A percentile compares a stretch with the other conserved stretches of the same genome.
phyloP scores from a whole-genome alignment of 2,797 vertebrate genomes.

The Myoxocephalus aenaeus region DNA sequence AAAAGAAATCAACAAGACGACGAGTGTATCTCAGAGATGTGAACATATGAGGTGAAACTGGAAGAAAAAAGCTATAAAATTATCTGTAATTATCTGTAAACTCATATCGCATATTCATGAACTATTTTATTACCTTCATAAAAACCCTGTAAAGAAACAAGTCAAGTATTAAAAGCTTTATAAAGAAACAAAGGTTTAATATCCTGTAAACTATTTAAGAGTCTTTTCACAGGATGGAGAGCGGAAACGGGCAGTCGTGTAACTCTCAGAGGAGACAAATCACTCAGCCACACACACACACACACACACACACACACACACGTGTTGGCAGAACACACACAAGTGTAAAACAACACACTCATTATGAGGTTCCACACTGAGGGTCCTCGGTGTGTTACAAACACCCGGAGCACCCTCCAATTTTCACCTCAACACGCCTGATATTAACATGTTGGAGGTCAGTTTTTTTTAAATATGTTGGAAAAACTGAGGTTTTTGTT shows the following conservation, averaged over 20 bases:
- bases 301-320: background rate
- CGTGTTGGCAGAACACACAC: background rate
- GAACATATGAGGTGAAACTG: too few relatives aligned
- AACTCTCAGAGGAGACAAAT: conserved; percentile 35
- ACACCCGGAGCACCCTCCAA: conserved; percentile 26
- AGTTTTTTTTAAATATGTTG: background rate
- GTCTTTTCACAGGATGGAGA: background rate
- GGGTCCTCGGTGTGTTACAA: conserved; percentile 37
- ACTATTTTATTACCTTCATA: too few relatives aligned
- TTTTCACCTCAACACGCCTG: conserved; percentile 52
- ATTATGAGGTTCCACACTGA: conserved; percentile 27
- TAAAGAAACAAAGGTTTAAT: too few relatives aligned
- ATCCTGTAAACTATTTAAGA: too few relatives aligned
- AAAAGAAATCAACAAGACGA: too few relatives aligned
- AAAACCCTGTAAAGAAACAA: too few relatives aligned
- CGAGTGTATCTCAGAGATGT: too few relatives aligned
- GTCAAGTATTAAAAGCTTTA: too few relatives aligned
- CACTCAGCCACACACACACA: conserved; percentile 20
- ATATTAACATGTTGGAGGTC: conserved; percentile 7
- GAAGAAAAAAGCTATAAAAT: too few relatives aligned
- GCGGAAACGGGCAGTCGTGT: conserved; percentile 16
- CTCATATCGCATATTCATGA: too few relatives aligned
- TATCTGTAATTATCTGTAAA: too few relatives aligned
- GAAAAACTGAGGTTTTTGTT: background rate
- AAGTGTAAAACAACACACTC: conserved; percentile 34